These are phyloP conservation scores for Aquatica leii DNA, from an alignment of 2,888 invertebrate species.

Conservation along the genomic window DNA sequence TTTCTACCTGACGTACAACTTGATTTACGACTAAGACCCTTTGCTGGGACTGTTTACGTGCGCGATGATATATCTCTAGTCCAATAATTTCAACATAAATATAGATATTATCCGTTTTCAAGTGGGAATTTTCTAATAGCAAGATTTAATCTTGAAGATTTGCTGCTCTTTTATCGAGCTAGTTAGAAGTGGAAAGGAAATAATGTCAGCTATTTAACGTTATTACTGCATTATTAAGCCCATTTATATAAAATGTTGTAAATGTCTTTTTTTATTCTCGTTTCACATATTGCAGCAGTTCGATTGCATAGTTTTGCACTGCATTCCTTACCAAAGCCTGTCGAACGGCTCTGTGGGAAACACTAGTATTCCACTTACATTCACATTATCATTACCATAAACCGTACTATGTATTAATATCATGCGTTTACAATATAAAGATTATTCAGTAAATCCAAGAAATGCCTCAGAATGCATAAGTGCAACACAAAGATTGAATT, in stretches of 20 bases:
- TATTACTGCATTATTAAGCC: constrained; percentile 32
- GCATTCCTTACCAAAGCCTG: constrained; percentile 27
- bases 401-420: constrained; percentile 28
- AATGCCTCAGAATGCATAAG: constrained; percentile 10
- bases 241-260: constrained; percentile 30
- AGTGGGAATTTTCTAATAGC: constrained; percentile 45
- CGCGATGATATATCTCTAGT: constrained; percentile 44
- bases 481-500: not conserved
- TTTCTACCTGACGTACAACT: constrained; percentile 45
- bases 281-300: constrained; percentile 25
- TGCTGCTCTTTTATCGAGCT: constrained; percentile 38
- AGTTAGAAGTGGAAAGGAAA: constrained; percentile 39
- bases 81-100: constrained; percentile 47
- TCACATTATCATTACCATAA: constrained; percentile 29
- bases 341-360: constrained; percentile 30
- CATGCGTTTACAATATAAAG: constrained; percentile 25
- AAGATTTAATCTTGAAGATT: constrained; percentile 40
- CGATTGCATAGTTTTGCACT: constrained; percentile 30
- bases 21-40: constrained; percentile 46
- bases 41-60: constrained; percentile 43
- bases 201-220: constrained; percentile 41
- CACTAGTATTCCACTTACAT: constrained; percentile 26
- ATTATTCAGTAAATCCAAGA: constrained; percentile 6
- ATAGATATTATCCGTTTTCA: constrained; percentile 48
- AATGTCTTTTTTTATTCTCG: constrained; percentile 20